Percentiles rank a stretch among this genome's conserved stretches.
Conservation (phyloP, 2,888 invertebrate species). For the Abrostola tripartita region DNA sequence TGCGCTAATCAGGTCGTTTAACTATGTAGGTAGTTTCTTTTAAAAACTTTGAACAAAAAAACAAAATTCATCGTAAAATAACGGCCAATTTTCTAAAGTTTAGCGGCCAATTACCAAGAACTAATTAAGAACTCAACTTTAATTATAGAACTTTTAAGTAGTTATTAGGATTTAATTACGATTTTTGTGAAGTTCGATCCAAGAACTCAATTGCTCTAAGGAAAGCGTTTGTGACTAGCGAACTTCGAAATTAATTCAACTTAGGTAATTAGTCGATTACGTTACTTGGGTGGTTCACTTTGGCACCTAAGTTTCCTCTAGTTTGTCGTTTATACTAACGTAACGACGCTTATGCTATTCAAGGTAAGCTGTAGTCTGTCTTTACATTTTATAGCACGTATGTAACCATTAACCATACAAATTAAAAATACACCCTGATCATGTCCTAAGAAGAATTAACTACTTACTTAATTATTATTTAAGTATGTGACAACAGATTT, state of each 20-base stretch:
- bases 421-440: no score
- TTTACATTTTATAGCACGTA: no score
- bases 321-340: not conserved
- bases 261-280: not conserved
- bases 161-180: conserved; percentile 19
- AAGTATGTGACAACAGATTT: no score
- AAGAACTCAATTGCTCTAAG: not conserved
- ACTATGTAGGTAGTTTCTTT: no score
- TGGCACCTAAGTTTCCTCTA: not conserved
- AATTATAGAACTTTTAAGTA: conserved; percentile 12
- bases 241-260: conserved; percentile 15
- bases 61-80: not conserved
- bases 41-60: no score
- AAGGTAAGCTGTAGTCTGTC: no score
- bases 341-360: no score
- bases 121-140: conserved; percentile 17
- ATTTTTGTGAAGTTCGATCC: conserved; percentile 15
- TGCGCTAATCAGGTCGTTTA: no score
- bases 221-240: conserved; percentile 29
- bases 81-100: conserved; percentile 6
- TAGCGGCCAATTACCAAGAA: conserved; percentile 15
- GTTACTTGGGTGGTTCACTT: no score
- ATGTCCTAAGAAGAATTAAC: no score
- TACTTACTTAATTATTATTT: no score
- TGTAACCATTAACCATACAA: no score